phyloP scores from a whole-genome alignment of 92 coral and sea anemone genomes.

The Heliopora coerulea region DNA sequence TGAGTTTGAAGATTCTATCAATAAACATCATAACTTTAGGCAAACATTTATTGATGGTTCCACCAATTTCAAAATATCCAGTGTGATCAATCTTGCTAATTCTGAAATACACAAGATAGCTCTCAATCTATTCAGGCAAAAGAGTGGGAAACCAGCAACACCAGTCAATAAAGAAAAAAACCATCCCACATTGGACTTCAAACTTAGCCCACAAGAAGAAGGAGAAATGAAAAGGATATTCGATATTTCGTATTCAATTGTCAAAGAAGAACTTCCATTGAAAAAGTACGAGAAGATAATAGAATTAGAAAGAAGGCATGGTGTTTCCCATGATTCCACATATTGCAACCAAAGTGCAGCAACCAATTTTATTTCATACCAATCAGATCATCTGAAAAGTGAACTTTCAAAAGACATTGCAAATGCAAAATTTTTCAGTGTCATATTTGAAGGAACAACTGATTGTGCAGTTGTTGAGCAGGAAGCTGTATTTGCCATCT shows the following conservation, averaged over 20 bases:
- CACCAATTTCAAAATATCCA: conserved; percentile 48
- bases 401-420: conserved; percentile 33
- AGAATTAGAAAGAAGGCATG: conserved; percentile 48
- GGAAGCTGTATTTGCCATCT: conserved; percentile 45
- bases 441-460: conserved; percentile 52
- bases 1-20: conserved; percentile 42
- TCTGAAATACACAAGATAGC: conserved; percentile 22
- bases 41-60: conserved; percentile 52
- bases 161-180: conserved; percentile 12
- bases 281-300: conserved; percentile 49
- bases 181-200: conserved; percentile 44
- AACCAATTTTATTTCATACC: conserved; percentile 52
- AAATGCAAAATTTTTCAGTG: conserved; percentile 48
- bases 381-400: conserved; percentile 41
- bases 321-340: conserved; percentile 20
- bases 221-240: conserved; percentile 38
- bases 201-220: conserved; percentile 38
- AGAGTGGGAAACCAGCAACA: conserved; percentile 24
- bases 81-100: conserved; percentile 40
- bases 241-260: conserved; percentile 45
- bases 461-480: conserved; percentile 40
- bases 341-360: conserved; percentile 51
- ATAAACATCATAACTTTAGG: conserved; percentile 44
- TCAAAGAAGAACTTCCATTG: conserved; percentile 54
- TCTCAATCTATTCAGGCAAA: conserved; percentile 18